Evolutionary conservation across 2,797 vertebrate species (phyloP), one percentile per base, ranked within the genome.

Genomic region (Microcaecilia unicolor): DNA sequence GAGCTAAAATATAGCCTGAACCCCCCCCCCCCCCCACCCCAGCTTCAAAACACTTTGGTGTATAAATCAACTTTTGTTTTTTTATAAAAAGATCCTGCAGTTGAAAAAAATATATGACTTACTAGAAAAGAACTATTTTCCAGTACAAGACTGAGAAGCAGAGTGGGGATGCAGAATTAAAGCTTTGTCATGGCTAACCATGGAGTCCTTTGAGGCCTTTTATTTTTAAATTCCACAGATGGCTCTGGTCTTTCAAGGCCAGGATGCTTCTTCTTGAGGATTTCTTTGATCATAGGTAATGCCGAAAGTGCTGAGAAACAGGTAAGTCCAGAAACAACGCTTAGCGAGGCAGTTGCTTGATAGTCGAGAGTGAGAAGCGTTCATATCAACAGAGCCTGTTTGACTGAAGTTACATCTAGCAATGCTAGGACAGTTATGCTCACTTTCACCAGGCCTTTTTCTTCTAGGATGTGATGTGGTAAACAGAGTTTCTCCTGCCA

Each of bases 391-490:
- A 83, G 58, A 39, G 75, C 19, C 53, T 68, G 72, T 55, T 75
- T 89, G 41, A 58, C 33, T 31, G 83, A 51, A 13, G 74, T 67
- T 50, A 87, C 63, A 6, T 97, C 92, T 67, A 96, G 57, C 58
- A 98, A 74, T 2, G 91, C 91, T 70, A 93, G 91, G 25, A 98
- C 86, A 0, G 88, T 92, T 37, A 80, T 25, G 58, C 88, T 76
- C 55, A 97, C 81, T 84, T 94, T 98, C 50, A 91, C 72, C 70
- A 96, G 74, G 42, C 92, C 92, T 41, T 91, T 96, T 70, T 93
- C 92, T 81, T 97, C 94, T 61, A 98, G 80, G 71, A 98, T 94
- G 72, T 98, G 93, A 70, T 98, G 94, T 39, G 93, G 94, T 18
- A 97, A 88, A 72, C 94, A 97, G 54, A 98, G 76, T 61, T 91